Evolutionary conservation across 2,797 vertebrate species (phyloP).

Genomic region (Delichon dasypus): DNA sequence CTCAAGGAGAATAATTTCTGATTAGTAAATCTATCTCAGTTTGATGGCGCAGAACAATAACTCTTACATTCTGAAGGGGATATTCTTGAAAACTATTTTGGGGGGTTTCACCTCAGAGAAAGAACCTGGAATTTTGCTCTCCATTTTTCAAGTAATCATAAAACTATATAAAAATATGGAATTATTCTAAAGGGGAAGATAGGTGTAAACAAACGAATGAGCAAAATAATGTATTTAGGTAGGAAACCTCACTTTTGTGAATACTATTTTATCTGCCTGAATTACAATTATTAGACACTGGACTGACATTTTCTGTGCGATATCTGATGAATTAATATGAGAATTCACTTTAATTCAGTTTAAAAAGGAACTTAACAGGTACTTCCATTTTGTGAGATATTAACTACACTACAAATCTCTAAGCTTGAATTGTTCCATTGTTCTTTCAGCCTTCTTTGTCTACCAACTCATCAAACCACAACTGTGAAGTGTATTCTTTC

Average conservation of each 20-base stretch:
- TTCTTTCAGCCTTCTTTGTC: background rate
- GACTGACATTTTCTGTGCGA: background rate
- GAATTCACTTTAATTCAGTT: background rate
- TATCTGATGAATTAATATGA: background rate
- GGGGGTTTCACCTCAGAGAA: background rate
- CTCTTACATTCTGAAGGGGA: background rate
- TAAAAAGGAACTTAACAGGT: background rate
- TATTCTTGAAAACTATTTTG: background rate
- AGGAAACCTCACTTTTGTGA: background rate
- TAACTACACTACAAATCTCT: background rate
- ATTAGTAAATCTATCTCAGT: background rate
- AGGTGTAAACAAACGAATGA: background rate
- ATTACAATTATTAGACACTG: background rate
- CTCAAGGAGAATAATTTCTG: background rate
- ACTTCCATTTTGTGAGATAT: background rate
- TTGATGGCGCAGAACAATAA: background rate
- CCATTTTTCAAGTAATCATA: background rate
- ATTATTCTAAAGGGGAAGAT: background rate
- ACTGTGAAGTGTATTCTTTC: background rate
- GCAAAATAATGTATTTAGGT: rapidly evolving
- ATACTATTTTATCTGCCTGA: background rate
- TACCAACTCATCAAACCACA: background rate
- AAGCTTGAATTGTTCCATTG: background rate
- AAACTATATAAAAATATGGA: background rate
- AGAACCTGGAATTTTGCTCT: background rate